Base-by-base conservation (phyloP, 2,797 vertebrate genomes). In the Luscinia luscinia region DNA sequence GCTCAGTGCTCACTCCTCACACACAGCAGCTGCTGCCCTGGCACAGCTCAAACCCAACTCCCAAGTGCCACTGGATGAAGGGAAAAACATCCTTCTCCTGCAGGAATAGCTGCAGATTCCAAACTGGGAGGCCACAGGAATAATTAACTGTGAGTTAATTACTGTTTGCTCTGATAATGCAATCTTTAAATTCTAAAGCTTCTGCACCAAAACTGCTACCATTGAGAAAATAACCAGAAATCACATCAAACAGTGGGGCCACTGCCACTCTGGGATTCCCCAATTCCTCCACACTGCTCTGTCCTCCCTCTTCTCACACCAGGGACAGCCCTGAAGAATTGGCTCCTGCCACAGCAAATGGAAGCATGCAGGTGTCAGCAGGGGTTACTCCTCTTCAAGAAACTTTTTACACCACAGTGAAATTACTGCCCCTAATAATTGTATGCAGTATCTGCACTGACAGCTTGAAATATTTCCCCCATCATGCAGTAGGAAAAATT, bases 271-370 rank as follows among this genome's bases (percentile, higher is more conserved):
- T 41, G 51, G 51, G 41, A 38, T 12, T 54, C 21, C 57, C 13
- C 32, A 24, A 4, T 0, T 16, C 40, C 45, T n/a, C 20, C 63
- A 45, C 23, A 34, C 46, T 5, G 24, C 40, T 46, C 45, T 17
- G 19, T 24, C 36, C 51, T 20, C 32, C 28, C 22, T 40, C 24
- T 32, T 14, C 52, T 28, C 17, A 1, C 1, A 8, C 8, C 16
- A 61, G 41, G 0, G 54, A 32, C 36, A 32, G 59, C 19, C 70
- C 75, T 48, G 8, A 38, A 34, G 55, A 15, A 19, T 3, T 10
- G 23, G 51, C 73, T 59, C 12, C 28, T 57, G 54, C 54, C 34
- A 34, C 0, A 7, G 23, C 0, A 0, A 2, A 9, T 0, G 3
- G 26, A 26, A 75, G 18, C 36, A 12, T 0, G 1, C 10, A 1